Conservation (phyloP, 2,113 vertebrate genomes). For the Burhinus bistriatus region DNA sequence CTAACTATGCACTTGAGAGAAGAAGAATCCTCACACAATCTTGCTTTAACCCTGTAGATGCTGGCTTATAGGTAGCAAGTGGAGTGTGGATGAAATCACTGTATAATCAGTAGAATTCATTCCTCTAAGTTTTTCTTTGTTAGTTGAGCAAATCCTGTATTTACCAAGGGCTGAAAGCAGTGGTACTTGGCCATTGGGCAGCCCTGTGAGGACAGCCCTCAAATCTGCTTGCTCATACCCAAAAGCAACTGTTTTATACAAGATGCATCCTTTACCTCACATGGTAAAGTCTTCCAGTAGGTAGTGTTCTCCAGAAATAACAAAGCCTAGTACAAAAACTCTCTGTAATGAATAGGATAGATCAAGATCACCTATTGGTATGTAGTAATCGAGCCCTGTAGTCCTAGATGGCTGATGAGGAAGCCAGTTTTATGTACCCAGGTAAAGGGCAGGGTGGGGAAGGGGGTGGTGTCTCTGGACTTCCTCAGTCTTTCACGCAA, state of each 20-base stretch:
- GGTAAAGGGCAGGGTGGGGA: background rate
- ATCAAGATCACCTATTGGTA: background rate
- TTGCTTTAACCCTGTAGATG: conserved; percentile 7
- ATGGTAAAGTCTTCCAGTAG: background rate
- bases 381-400: background rate
- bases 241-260: background rate
- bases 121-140: background rate
- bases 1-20: background rate
- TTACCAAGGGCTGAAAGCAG: background rate
- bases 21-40: background rate
- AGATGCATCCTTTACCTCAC: background rate
- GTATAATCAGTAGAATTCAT: background rate
- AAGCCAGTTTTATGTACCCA: background rate
- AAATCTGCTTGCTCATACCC: background rate
- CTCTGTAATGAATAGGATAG: background rate
- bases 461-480: background rate
- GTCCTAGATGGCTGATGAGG: background rate
- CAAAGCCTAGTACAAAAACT: background rate
- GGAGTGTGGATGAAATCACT: background rate
- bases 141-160: background rate
- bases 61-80: background rate
- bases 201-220: background rate
- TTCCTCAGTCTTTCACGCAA: background rate
- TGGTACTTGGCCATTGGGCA: background rate
- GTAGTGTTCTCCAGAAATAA: background rate